phyloP scores from a whole-genome alignment of 2,797 vertebrate genomes.

The Onychomys leucogaster region DNA sequence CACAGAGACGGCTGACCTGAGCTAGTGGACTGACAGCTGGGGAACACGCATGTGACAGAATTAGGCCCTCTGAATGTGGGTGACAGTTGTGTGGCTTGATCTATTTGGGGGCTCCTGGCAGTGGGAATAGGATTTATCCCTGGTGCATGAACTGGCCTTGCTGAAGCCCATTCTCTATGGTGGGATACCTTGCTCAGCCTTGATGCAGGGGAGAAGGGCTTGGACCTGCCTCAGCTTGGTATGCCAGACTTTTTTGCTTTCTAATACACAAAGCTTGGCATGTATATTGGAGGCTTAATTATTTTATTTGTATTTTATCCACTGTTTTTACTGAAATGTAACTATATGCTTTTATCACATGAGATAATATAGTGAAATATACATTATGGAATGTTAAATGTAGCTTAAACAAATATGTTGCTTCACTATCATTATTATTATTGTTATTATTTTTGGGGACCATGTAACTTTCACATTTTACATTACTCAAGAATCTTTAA shows the following conservation, averaged over 20 bases:
- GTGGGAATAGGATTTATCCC: too few species aligned
- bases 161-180: too few species aligned
- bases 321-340: not conserved
- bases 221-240: too few species aligned
- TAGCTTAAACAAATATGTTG: not conserved
- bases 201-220: too few species aligned
- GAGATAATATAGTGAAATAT: not conserved
- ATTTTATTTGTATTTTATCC: not conserved
- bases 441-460: not conserved
- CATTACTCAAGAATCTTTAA: not conserved
- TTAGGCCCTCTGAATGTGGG: too few species aligned
- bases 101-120: too few species aligned
- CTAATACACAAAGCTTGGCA: not conserved
- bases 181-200: too few species aligned
- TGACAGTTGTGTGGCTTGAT: too few species aligned
- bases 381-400: not conserved
- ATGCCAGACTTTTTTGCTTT: not conserved
- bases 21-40: too few species aligned
- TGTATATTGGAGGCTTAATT: not conserved
- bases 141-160: too few species aligned
- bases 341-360: not conserved
- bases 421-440: not conserved
- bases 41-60: too few species aligned
- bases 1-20: too few species aligned
- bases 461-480: not conserved